A percentile compares a stretch with the other conserved stretches of the same genome.
phyloP scores from a whole-genome alignment of 2,113 vertebrate species.

The Rhizomys pruinosus region DNA sequence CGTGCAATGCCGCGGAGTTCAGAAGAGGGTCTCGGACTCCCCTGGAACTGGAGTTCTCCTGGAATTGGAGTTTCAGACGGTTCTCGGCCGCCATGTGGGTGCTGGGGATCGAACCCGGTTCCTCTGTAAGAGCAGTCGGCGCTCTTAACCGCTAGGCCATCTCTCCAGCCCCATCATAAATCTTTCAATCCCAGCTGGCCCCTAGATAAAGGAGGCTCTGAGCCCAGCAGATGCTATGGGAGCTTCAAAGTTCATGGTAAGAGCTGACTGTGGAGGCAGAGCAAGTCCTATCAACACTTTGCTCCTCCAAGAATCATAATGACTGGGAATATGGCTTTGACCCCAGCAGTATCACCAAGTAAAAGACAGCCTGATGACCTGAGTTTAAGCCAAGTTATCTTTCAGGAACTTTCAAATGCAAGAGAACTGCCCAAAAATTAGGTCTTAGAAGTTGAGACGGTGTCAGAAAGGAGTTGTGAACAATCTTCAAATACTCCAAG shows the following conservation, averaged over 20 bases:
- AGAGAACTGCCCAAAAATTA: background rate
- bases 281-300: background rate
- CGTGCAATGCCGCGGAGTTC: no score
- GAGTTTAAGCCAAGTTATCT: background rate
- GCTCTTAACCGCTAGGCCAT: no score
- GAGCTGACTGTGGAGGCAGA: background rate
- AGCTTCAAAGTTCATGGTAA: background rate
- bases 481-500: background rate
- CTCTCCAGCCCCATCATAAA: no score
- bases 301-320: background rate
- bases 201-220: background rate
- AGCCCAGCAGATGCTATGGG: background rate
- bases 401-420: background rate
- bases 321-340: background rate
- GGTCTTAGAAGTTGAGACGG: background rate
- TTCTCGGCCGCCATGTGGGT: no score
- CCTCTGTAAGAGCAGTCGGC: no score
- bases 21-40: no score
- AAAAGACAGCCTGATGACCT: background rate
- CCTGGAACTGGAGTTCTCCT: no score
- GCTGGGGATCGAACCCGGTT: no score
- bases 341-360: background rate
- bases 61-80: no score
- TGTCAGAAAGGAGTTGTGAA: background rate
- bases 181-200: conserved; percentile 26